Evolutionary conservation across 2,888 invertebrate species (phyloP).

Genomic region (Petrophora chlorosata): DNA sequence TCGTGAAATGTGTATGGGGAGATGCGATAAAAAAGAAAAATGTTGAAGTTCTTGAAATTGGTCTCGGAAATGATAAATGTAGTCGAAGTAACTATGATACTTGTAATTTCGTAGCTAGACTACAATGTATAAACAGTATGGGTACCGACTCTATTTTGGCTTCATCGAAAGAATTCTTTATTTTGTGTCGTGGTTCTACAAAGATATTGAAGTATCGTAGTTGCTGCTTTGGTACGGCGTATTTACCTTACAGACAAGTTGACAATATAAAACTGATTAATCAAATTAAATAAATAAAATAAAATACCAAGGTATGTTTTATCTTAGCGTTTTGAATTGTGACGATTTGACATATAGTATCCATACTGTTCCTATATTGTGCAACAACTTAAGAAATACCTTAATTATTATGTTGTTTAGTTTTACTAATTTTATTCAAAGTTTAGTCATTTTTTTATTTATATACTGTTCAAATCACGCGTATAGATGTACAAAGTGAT

Average conservation of each 20-base stretch:
- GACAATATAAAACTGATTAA: no score
- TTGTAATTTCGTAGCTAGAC: slow-evolving; percentile 10
- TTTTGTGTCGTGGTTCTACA: no score
- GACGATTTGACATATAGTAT: not conserved
- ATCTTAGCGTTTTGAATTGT: no score
- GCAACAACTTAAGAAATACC: slow-evolving; percentile 13
- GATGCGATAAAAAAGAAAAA: no score
- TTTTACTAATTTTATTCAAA: slow-evolving; percentile 36
- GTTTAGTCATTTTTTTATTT: slow-evolving; percentile 38
- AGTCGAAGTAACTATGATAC: not conserved
- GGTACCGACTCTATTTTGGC: not conserved
- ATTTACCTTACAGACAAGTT: no score
- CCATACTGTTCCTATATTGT: slow-evolving; percentile 5
- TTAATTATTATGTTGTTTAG: slow-evolving; percentile 33
- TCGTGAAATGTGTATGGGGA: slow-evolving; percentile 4
- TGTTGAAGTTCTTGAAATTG: slow-evolving; percentile 19
- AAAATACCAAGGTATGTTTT: no score
- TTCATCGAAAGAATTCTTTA: no score
- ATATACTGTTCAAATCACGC: slow-evolving; percentile 36
- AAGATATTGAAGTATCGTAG: no score
- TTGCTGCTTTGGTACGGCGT: no score
- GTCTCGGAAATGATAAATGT: slow-evolving; percentile 19
- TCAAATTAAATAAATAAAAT: no score
- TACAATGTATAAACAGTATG: slow-evolving; percentile 13
- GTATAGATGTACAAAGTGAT: slow-evolving; percentile 41